These are phyloP conservation scores for Dendropsophus ebraccatus DNA, from an alignment of 2,113 vertebrate species.

Conservation along the genomic window DNA sequence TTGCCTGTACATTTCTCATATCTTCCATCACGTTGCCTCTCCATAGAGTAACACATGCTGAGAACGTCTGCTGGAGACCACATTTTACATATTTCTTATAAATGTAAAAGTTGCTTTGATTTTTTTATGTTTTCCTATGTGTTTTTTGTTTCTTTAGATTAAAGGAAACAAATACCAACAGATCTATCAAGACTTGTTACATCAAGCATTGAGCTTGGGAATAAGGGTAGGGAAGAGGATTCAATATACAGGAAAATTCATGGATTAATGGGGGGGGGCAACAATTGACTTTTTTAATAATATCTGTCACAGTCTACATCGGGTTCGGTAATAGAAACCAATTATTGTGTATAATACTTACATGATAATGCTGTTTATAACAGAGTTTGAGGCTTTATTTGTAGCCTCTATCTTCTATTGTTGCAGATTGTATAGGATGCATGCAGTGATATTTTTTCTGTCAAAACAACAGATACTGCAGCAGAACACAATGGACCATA, in stretches of 20 bases:
- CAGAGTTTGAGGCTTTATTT: no score
- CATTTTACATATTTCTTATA: neutral
- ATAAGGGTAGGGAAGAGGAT: neutral
- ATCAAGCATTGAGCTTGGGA: neutral
- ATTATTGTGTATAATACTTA: neutral
- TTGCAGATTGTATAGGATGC: no score
- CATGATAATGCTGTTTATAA: neutral
- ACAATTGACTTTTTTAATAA: neutral
- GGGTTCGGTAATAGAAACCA: neutral
- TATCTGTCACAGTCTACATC: neutral
- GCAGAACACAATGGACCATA: no score
- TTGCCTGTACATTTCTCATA: neutral
- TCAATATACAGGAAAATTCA: neutral
- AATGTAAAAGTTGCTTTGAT: conserved; percentile 3
- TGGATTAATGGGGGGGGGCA: no score
- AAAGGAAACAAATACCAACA: conserved; percentile 18
- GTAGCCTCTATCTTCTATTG: no score
- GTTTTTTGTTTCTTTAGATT: neutral
- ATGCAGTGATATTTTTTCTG: no score
- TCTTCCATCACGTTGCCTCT: neutral
- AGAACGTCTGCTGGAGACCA: neutral
- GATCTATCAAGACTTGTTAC: neutral
- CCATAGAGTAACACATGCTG: neutral
- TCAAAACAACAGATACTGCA: no score
- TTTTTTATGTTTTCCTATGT: neutral